These are phyloP conservation scores for Enteromius paludinosus DNA, from an alignment of 2,797 vertebrate species.

Conservation along the genomic window DNA sequence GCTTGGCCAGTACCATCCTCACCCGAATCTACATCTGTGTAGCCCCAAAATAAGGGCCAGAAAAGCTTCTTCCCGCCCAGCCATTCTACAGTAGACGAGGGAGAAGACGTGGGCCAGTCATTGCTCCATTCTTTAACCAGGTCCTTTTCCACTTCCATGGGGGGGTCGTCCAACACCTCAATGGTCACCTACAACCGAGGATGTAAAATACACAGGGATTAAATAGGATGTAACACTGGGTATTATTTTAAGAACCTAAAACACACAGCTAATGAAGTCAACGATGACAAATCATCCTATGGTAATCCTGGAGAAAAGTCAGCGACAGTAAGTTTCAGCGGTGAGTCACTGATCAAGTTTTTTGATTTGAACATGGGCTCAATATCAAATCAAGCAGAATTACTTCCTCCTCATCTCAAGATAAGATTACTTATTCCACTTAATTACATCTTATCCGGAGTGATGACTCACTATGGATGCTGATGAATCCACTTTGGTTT, in stretches of 20 bases:
- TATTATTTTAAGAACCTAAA: background rate
- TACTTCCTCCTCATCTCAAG: conserved; percentile 36
- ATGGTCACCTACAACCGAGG: conserved; percentile 83
- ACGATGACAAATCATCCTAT: background rate
- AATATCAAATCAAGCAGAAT: conserved; percentile 60
- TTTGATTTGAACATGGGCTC: conserved; percentile 57
- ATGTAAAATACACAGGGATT: background rate
- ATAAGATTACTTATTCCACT: conserved; percentile 67
- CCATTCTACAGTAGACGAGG: conserved; percentile 78
- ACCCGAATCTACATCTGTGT: conserved; percentile 79
- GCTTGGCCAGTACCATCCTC: conserved; percentile 76
- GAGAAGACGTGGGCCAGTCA: conserved; percentile 76
- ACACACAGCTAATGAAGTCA: background rate
- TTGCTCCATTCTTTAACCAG: conserved; percentile 81
- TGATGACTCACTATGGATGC: conserved; percentile 74
- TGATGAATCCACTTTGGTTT: conserved; percentile 28
- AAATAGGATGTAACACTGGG: background rate
- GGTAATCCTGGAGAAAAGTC: conserved; percentile 7
- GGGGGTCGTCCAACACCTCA: conserved; percentile 87
- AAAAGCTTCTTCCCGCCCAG: conserved; percentile 86
- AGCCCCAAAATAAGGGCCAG: conserved; percentile 93
- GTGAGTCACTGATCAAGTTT: conserved; percentile 25
- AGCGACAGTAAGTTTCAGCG: background rate
- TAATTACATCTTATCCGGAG: conserved; percentile 71
- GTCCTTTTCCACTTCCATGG: conserved; percentile 89